phyloP scores from a whole-genome alignment of 2,888 invertebrate species.

The Acronicta psi region DNA sequence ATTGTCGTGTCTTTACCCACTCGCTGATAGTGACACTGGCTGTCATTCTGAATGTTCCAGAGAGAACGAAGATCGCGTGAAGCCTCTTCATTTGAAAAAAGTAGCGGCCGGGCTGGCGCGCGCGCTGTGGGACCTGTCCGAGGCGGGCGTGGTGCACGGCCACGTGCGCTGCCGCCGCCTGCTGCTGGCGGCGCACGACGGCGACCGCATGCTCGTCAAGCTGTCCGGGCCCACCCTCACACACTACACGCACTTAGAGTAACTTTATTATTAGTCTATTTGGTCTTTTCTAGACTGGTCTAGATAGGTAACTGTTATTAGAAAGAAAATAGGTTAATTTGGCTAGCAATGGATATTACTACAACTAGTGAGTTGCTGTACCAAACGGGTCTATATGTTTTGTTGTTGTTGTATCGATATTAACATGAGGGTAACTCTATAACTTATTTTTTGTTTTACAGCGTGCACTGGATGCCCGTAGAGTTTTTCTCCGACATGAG shows the following conservation, averaged over 20 bases:
- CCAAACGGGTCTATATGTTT: too few relatives aligned
- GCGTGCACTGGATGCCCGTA: slow-evolving; percentile 96
- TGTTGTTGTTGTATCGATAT: too few relatives aligned
- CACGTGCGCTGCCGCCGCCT: slow-evolving; percentile 95
- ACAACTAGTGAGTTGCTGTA: too few relatives aligned
- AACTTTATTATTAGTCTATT: slow-evolving; percentile 61
- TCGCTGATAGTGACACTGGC: too few relatives aligned
- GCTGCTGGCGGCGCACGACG: slow-evolving; percentile 92
- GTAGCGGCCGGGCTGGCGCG: slow-evolving; percentile 94
- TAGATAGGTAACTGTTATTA: too few relatives aligned
- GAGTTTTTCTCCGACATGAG: slow-evolving; percentile 93
- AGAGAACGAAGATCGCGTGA: slow-evolving; percentile 83
- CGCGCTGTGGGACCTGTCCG: slow-evolving; percentile 96
- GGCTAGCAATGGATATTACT: too few relatives aligned
- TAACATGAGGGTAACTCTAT: too few relatives aligned
- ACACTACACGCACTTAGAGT: slow-evolving; percentile 91
- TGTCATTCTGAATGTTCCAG: slow-evolving; percentile 50
- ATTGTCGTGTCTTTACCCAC: too few relatives aligned
- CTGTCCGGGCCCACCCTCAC: slow-evolving; percentile 95
- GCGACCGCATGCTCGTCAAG: slow-evolving; percentile 92
- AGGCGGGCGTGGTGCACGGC: slow-evolving; percentile 95
- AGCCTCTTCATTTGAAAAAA: slow-evolving; percentile 93
- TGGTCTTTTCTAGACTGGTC: too few relatives aligned
- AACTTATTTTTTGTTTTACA: slow-evolving; percentile 68
- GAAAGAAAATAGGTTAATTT: too few relatives aligned